Conservation (phyloP, 1,140 invertebrate species). For the Euura lappo region DNA sequence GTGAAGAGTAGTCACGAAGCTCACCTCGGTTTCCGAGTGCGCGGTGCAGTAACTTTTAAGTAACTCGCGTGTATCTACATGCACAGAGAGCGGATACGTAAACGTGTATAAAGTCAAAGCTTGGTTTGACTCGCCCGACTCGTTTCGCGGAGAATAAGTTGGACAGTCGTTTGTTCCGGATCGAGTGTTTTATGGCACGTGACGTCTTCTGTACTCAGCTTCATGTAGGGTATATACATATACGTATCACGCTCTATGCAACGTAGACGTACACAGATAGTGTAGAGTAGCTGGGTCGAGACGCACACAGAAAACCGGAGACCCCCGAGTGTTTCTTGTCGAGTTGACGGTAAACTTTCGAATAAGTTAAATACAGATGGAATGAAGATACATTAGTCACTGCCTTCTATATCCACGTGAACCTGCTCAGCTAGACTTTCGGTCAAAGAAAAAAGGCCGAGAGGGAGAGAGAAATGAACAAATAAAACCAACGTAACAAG, state of each 20-base stretch:
- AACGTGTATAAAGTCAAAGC: not conserved
- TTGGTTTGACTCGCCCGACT: not conserved
- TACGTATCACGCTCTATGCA: too few relatives aligned
- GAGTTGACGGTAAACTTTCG: conserved; percentile 53
- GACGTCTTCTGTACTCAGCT: not conserved
- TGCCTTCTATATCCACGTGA: conserved; percentile 7
- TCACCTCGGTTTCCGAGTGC: too few relatives aligned
- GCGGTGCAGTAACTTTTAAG: too few relatives aligned
- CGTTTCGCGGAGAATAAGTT: not conserved
- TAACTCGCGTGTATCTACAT: too few relatives aligned
- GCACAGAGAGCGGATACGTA: too few relatives aligned
- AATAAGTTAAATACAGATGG: conserved; percentile 51
- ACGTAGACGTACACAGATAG: not conserved
- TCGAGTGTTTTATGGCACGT: conserved; percentile 13
- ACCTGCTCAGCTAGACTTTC: not conserved
- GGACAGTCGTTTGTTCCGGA: conserved; percentile 10
- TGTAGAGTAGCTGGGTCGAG: too few relatives aligned
- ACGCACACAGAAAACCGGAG: too few relatives aligned
- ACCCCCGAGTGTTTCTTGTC: conserved; percentile 32
- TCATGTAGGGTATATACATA: too few relatives aligned
- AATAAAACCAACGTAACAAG: not conserved
- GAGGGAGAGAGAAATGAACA: not conserved
- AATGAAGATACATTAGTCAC: conserved; percentile 45
- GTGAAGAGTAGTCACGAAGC: too few relatives aligned
- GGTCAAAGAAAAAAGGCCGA: not conserved